These are phyloP conservation scores for Drosophila stalkeri DNA, from an alignment of 2,888 invertebrate species.

Conservation along the genomic window DNA sequence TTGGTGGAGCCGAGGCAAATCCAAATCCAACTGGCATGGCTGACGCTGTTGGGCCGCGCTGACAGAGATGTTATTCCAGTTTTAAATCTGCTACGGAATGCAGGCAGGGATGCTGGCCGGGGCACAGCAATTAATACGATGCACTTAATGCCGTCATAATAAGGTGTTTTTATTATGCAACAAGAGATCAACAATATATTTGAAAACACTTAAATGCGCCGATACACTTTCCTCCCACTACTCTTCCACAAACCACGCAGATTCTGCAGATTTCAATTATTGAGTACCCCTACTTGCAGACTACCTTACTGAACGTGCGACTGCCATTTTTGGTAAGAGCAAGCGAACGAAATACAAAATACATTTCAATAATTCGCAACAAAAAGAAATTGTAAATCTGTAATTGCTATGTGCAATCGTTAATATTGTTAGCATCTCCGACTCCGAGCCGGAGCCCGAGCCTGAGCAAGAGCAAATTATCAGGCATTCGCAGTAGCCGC, in stretches of 20 bases:
- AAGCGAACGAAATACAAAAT: neutral
- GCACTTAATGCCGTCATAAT: conserved; percentile 73
- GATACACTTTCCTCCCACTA: neutral
- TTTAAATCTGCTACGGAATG: conserved; percentile 66
- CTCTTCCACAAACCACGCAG: neutral
- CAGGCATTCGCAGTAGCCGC: conserved; percentile 54
- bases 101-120: conserved; percentile 9
- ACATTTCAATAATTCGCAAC: neutral
- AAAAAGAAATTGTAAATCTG: neutral
- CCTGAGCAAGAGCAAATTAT: conserved; percentile 18
- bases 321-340: neutral
- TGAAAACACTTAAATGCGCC: neutral
- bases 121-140: conserved; percentile 69
- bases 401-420: neutral
- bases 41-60: conserved; percentile 23
- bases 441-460: neutral
- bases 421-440: conserved; percentile 31
- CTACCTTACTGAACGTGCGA: neutral
- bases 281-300: neutral
- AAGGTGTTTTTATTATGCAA: conserved; percentile 70
- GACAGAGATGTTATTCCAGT: conserved; percentile 79
- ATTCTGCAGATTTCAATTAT: neutral
- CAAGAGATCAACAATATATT: conserved; percentile 25
- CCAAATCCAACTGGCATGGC: conserved; percentile 19
- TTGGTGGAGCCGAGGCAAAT: conserved; percentile 44